Percentiles rank a stretch among this genome's conserved stretches.
These are phyloP conservation scores for Aptenodytes patagonicus DNA, from an alignment of 2,113 vertebrate species.

Conservation along the genomic window DNA sequence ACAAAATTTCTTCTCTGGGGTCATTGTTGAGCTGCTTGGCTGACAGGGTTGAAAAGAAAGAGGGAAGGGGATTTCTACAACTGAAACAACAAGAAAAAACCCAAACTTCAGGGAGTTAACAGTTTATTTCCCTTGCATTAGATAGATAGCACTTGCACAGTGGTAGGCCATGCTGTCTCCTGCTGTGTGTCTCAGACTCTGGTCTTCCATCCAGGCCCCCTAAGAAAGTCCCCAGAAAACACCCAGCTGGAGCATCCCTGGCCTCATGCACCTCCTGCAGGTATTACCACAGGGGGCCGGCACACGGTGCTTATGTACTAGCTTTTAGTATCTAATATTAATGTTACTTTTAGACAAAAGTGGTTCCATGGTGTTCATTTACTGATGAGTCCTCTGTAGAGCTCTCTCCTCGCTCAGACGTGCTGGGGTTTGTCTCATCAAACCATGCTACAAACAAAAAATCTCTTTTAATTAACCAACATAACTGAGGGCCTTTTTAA, in stretches of 20 bases:
- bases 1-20: not conserved
- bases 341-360: not conserved
- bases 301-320: fast-evolving
- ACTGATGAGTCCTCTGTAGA: not conserved
- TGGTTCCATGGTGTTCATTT: not conserved
- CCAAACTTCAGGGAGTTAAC: not conserved
- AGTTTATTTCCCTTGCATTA: not conserved
- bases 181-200: not conserved
- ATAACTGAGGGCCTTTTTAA: not conserved
- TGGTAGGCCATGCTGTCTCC: not conserved
- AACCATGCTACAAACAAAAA: not conserved
- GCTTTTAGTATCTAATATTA: not conserved
- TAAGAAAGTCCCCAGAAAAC: not conserved
- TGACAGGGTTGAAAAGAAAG: not conserved
- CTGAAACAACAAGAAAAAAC: not conserved
- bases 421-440: not conserved
- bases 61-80: not conserved
- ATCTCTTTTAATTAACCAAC: not conserved
- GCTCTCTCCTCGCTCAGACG: not conserved
- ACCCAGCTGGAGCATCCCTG: not conserved
- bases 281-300: not conserved
- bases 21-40: not conserved
- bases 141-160: not conserved
- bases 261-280: not conserved
- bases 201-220: not conserved